A percentile compares a stretch with the other conserved stretches of the same genome.
These are phyloP conservation scores for Cisticola juncidis DNA, from an alignment of 2,113 vertebrate species.

Conservation along the genomic window DNA sequence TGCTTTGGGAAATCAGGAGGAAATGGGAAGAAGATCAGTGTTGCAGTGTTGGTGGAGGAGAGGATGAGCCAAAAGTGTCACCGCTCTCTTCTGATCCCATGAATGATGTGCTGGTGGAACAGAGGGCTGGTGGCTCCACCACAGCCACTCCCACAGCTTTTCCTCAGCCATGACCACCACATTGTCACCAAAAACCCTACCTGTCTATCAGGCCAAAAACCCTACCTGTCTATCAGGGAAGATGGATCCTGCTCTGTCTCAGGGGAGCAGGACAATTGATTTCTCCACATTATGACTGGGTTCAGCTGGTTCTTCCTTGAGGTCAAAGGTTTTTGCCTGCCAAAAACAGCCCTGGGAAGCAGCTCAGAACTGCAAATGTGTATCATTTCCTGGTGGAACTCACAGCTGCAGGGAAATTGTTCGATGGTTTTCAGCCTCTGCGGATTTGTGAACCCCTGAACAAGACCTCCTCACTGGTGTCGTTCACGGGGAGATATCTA, in stretches of 20 bases:
- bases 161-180: rapidly evolving
- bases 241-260: not conserved
- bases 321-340: not conserved
- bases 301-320: not conserved
- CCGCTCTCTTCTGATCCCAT: not conserved
- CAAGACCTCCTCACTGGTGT: not conserved
- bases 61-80: not conserved
- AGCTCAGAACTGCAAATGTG: not conserved
- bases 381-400: not conserved
- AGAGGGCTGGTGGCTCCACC: not conserved
- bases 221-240: not conserved
- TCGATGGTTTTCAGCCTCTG: not conserved
- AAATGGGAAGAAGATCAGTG: not conserved
- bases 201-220: not conserved
- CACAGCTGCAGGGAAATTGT: not conserved
- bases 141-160: not conserved
- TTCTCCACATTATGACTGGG: not conserved
- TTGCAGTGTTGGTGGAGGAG: not conserved
- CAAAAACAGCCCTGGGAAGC: not conserved
- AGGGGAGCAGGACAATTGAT: not conserved
- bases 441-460: not conserved
- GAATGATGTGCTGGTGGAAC: not conserved
- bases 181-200: not conserved
- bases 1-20: not conserved
- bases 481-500: not conserved